Evolutionary conservation across 2,113 vertebrate species (phyloP).

Genomic region (Larimichthys polyactis): DNA sequence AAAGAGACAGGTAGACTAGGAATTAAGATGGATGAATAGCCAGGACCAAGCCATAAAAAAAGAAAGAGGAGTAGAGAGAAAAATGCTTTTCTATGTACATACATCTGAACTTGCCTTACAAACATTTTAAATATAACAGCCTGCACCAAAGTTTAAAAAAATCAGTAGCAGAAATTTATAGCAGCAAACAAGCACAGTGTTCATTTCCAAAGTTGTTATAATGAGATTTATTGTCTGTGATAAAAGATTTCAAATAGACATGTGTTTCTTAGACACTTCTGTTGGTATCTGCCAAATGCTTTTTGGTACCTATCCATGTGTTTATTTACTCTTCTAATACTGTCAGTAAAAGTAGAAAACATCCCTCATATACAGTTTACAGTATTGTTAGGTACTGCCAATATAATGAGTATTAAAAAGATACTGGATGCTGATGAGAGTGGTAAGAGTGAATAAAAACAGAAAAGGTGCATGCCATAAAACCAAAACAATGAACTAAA

Average conservation of each 20-base stretch:
- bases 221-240: background rate
- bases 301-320: background rate
- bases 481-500: background rate
- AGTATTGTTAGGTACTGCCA: background rate
- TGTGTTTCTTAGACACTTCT: background rate
- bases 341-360: background rate
- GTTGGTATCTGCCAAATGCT: background rate
- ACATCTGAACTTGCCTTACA: background rate
- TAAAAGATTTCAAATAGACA: background rate
- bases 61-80: background rate
- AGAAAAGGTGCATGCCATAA: background rate
- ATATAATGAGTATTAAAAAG: background rate
- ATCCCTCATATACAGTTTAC: background rate
- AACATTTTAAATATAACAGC: background rate
- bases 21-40: constrained; percentile 33
- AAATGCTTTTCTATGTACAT: background rate
- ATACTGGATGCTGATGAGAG: background rate
- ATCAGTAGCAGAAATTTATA: background rate
- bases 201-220: background rate
- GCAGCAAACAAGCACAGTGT: background rate
- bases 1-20: background rate
- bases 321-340: background rate
- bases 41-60: background rate
- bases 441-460: background rate
- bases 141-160: background rate